These are phyloP conservation scores for Neotragus moschatus DNA, from an alignment of 2,113 vertebrate species.

Conservation along the genomic window DNA sequence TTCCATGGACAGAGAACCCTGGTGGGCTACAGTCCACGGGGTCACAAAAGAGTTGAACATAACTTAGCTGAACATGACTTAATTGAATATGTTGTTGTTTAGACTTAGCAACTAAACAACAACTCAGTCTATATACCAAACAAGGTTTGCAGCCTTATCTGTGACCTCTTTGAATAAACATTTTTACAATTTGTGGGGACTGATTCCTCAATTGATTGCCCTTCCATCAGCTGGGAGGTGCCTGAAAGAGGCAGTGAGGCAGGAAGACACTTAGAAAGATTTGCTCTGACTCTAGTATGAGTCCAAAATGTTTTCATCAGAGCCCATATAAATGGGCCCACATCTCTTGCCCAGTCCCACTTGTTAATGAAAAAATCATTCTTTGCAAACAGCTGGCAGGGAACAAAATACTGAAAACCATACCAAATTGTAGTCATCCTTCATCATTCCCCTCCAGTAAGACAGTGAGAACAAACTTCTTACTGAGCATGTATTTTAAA, in stretches of 20 bases:
- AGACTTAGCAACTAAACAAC: background rate
- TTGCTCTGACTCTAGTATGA: background rate
- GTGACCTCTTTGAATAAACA: constrained; percentile 26
- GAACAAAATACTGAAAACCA: background rate
- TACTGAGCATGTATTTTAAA: background rate
- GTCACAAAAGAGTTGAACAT: background rate
- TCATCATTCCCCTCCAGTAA: background rate
- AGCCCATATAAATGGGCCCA: background rate
- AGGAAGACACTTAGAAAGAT: background rate
- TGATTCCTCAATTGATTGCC: background rate
- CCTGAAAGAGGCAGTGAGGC: background rate
- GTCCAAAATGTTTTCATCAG: background rate
- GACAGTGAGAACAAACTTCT: background rate
- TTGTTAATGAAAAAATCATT: background rate
- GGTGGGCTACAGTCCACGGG: background rate
- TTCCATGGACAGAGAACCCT: background rate
- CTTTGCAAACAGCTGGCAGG: background rate
- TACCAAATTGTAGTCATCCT: background rate
- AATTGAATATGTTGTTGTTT: background rate
- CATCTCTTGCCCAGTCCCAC: background rate
- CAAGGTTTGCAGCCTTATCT: constrained; percentile 21
- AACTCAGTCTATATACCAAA: background rate
- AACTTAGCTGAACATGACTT: background rate
- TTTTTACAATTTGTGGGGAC: background rate
- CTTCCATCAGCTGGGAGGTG: background rate